Evolutionary conservation across 2,797 vertebrate species (phyloP).

Genomic region (Chanos chanos): DNA sequence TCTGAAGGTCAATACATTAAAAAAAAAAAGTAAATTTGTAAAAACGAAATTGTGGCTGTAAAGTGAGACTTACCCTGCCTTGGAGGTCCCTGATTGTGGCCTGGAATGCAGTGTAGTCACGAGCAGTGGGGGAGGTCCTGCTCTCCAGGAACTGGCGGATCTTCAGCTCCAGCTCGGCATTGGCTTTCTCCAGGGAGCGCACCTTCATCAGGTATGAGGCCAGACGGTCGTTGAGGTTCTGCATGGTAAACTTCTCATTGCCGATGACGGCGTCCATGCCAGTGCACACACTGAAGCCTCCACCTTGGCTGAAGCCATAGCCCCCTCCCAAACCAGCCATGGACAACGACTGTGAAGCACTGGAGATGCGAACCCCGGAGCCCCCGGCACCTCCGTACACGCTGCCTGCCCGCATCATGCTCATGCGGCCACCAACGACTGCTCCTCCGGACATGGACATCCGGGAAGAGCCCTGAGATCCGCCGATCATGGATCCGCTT

Average conservation of each 20-base stretch:
- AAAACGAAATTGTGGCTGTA: too few relatives aligned
- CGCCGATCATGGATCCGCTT: background rate
- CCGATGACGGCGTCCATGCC: too few relatives aligned
- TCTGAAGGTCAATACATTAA: too few relatives aligned
- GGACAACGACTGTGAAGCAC: too few relatives aligned
- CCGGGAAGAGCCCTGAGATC: too few relatives aligned
- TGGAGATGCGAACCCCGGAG: slow-evolving; percentile 53
- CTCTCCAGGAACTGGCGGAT: slow-evolving; percentile 75
- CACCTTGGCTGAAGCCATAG: too few relatives aligned
- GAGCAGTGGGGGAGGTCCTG: slow-evolving; percentile 53
- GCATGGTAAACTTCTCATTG: slow-evolving; percentile 76
- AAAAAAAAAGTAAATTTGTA: too few relatives aligned
- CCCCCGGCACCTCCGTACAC: slow-evolving; percentile 66
- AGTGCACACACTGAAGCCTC: too few relatives aligned
- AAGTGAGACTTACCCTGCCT: slow-evolving; percentile 72
- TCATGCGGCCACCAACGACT: background rate
- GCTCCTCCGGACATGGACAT: too few relatives aligned
- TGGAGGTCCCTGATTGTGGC: slow-evolving; percentile 71
- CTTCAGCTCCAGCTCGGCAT: slow-evolving; percentile 77
- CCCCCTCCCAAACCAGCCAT: too few relatives aligned
- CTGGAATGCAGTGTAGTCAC: slow-evolving; percentile 65
- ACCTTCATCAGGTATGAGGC: slow-evolving; percentile 81
- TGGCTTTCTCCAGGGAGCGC: slow-evolving; percentile 74
- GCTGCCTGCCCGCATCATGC: slow-evolving; percentile 52
- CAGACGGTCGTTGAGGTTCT: slow-evolving; percentile 86